Evolutionary conservation across 92 coral and sea anemone genomes (phyloP), one percentile per base, ranked within the genome.

Genomic region (Parazoanthus atlanticus): DNA sequence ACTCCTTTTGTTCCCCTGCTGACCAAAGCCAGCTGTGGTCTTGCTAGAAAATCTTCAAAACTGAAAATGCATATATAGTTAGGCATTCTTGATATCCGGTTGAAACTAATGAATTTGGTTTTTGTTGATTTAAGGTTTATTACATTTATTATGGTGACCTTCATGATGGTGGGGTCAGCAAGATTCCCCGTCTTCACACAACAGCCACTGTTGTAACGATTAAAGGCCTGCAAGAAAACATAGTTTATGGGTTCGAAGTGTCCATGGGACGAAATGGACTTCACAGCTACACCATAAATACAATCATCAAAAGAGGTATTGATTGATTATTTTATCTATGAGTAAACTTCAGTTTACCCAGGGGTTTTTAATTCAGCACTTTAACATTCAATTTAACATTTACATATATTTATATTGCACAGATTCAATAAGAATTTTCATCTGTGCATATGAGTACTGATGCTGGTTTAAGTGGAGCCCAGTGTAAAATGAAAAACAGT

Each of bases 201-300:
- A 70, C 25, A 21, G 12, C 26, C 9, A 84, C 87, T 1, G 1
- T 3, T 28, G 26, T 69, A 19, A 19, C 16, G 32, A 71, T 84
- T 41, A 12, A 17, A 1, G 30, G 65, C 40, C 19, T 84, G 40
- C 52, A 28, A 29, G 65, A 70, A 41, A 11, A 17, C 10, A 67
- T 84, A 0, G 78, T 70, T 69, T 84, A 84, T 41, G 78, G 87
- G 41, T 84, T 84, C 29, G 78, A 84, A 32, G 87, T 84, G 38
- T 43, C 87, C 2, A 70, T 84, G 87, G 87, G 87, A 40, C 65
- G 58, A 84, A 28, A 70, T 46, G 87, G 87, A 71, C 78, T 41
- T 58, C 87, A 84, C 64, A 84, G 87, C 40, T 6, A 67, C 31
- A 70, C 87, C 29, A 84, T 84, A 4, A 70, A 26, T 38, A 70